Conservation (phyloP, 2,797 vertebrate genomes). For the Rhinophrynus dorsalis region DNA sequence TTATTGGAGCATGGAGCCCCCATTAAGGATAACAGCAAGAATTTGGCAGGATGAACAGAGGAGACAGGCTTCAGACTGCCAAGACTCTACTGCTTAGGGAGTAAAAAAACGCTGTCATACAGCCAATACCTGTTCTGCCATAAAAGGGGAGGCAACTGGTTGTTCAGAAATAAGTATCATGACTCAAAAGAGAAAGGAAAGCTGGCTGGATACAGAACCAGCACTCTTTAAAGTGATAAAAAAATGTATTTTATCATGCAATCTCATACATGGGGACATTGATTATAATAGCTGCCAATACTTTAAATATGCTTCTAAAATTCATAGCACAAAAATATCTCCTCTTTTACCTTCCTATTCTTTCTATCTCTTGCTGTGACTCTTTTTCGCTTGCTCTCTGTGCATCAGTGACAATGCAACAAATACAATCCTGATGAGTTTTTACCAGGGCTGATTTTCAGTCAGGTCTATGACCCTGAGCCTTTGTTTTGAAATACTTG, state of each 20-base stretch:
- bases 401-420: no score
- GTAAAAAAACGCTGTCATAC: conserved; percentile 16
- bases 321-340: no score
- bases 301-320: not conserved
- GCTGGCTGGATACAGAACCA: not conserved
- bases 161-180: not conserved
- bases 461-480: no score
- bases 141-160: conserved; percentile 6
- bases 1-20: conserved; percentile 43
- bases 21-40: conserved; percentile 32
- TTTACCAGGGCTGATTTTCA: no score
- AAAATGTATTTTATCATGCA: not conserved
- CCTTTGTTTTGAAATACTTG: no score
- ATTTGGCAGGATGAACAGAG: conserved; percentile 23
- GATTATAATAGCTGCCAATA: not conserved
- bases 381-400: no score
- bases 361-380: no score
- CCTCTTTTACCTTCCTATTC: no score
- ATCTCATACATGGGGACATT: not conserved
- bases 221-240: not conserved
- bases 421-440: no score
- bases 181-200: not conserved
- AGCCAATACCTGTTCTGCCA: conserved; percentile 11
- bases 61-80: conserved; percentile 28
- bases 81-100: conserved; percentile 16